These are phyloP conservation scores for Andinoacara biseriatus DNA, from an alignment of 2,113 vertebrate genomes.

Conservation along the genomic window DNA sequence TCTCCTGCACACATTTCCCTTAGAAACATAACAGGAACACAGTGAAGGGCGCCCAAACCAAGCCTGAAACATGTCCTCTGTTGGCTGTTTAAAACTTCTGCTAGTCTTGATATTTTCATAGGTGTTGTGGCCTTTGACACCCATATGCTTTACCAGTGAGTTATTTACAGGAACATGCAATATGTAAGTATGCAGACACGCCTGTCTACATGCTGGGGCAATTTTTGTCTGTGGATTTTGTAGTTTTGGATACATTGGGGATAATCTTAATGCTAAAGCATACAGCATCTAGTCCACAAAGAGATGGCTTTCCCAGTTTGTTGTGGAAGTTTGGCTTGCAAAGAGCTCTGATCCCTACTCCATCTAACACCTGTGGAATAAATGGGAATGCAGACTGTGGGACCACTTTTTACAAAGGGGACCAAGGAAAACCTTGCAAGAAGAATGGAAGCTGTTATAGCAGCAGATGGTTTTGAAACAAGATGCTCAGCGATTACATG, in stretches of 20 bases:
- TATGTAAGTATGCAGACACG: too few species aligned
- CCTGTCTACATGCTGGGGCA: neutral
- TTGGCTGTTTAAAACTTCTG: neutral
- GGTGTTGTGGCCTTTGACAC: neutral
- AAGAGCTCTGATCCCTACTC: neutral
- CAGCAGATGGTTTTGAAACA: neutral
- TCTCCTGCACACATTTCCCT: neutral
- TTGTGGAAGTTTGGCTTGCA: neutral
- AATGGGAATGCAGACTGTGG: neutral
- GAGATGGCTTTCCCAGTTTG: neutral
- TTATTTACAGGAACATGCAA: too few species aligned
- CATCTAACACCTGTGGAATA: neutral
- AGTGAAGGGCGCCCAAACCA: too few species aligned
- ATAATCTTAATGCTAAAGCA: neutral
- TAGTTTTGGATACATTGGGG: neutral
- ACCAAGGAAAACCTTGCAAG: slow-evolving; percentile 8
- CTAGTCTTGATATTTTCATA: neutral
- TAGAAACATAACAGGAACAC: neutral
- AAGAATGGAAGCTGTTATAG: slow-evolving; percentile 9
- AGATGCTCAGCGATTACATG: too few species aligned
- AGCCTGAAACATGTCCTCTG: too few species aligned
- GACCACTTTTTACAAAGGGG: neutral
- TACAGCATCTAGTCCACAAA: neutral
- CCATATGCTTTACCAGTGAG: neutral
- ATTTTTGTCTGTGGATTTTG: neutral